These are phyloP conservation scores for Hoplodrina ambigua DNA, from an alignment of 2,888 invertebrate species.

Conservation along the genomic window DNA sequence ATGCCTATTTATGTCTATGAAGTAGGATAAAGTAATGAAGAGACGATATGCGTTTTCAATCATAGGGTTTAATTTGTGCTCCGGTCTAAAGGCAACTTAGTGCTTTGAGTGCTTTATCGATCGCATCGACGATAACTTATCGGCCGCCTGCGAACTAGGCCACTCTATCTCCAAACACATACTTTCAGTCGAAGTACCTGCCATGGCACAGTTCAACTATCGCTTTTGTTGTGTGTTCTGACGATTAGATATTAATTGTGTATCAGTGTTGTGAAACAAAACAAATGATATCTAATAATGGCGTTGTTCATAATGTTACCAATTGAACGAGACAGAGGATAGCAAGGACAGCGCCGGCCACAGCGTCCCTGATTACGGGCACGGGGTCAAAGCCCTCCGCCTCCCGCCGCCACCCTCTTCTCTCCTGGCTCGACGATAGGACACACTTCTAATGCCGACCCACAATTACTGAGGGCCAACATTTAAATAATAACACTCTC, in stretches of 20 bases:
- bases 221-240: conserved; percentile 66
- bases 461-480: conserved; percentile 60
- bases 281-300: conserved; percentile 53
- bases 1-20: conserved; percentile 58
- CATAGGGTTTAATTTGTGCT: conserved; percentile 58
- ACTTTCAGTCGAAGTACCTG: conserved; percentile 69
- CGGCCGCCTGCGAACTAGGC: conserved; percentile 81
- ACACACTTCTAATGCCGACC: conserved; percentile 62
- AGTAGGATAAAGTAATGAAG: conserved; percentile 60
- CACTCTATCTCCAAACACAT: conserved; percentile 78
- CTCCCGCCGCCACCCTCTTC: conserved; percentile 60
- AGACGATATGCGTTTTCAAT: conserved; percentile 49
- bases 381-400: conserved; percentile 79
- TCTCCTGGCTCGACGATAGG: conserved; percentile 63
- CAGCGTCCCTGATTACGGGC: conserved; percentile 76
- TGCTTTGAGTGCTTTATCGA: conserved; percentile 82
- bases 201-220: conserved; percentile 74
- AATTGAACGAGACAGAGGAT: conserved; percentile 44
- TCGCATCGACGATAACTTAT: conserved; percentile 82
- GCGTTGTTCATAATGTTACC: conserved; percentile 36
- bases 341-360: conserved; percentile 59
- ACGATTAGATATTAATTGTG: conserved; percentile 66
- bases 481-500: conserved; percentile 61
- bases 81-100: conserved; percentile 56
- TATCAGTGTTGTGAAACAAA: conserved; percentile 31